Conservation (phyloP, 2,113 vertebrate species). For the Jaculus jaculus region DNA sequence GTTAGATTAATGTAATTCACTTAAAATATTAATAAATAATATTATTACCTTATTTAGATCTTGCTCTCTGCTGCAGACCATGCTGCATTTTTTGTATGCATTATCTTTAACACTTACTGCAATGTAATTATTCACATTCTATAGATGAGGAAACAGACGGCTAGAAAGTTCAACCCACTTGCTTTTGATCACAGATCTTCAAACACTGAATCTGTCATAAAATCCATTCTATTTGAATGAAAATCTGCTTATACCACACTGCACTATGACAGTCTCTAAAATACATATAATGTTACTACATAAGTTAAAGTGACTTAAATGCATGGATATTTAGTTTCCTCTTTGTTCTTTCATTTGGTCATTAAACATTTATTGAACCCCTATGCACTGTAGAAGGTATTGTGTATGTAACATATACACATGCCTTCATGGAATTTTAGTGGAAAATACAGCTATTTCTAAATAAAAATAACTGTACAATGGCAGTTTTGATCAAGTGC, state of each 20-base stretch:
- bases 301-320: constrained; percentile 13
- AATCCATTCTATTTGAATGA: neutral
- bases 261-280: neutral
- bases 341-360: neutral
- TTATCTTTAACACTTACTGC: neutral
- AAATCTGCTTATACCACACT: neutral
- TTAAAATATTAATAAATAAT: constrained; percentile 10
- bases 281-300: neutral
- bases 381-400: neutral
- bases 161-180: neutral
- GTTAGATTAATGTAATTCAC: constrained; percentile 39
- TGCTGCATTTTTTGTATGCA: neutral
- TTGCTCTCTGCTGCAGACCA: neutral
- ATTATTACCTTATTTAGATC: neutral
- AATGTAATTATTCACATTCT: neutral
- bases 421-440: neutral
- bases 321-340: neutral
- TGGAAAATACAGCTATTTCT: neutral
- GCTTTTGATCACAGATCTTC: constrained; percentile 16
- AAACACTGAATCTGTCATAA: neutral
- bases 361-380: neutral
- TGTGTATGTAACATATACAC: neutral
- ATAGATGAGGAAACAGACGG: neutral
- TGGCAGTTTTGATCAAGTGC: constrained; percentile 43
- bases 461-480: constrained; percentile 35